These are phyloP conservation scores for Sakesphorus luctuosus DNA, from an alignment of 2,113 vertebrate species.

Conservation along the genomic window DNA sequence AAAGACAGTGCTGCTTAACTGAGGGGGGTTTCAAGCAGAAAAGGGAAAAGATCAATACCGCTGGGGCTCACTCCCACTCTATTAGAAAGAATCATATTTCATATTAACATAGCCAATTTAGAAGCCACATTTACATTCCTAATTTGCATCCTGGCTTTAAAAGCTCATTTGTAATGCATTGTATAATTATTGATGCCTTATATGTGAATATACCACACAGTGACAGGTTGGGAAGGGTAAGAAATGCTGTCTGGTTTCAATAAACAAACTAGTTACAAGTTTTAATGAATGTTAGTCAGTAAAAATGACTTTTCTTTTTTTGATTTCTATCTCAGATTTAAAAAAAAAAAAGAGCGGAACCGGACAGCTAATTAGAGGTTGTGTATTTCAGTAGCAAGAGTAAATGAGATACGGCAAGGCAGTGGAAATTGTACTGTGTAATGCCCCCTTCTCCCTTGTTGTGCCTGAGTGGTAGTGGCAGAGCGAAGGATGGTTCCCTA, in stretches of 20 bases:
- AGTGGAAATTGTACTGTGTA: slow-evolving; percentile 4
- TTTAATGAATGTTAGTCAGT: slow-evolving; percentile 53
- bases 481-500: neutral
- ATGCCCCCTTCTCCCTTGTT: slow-evolving; percentile 35
- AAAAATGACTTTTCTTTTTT: neutral
- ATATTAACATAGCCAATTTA: slow-evolving; percentile 70
- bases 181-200: slow-evolving; percentile 65
- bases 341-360: neutral
- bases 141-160: slow-evolving; percentile 73
- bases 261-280: slow-evolving; percentile 56
- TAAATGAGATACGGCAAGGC: slow-evolving; percentile 52
- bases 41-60: slow-evolving; percentile 72
- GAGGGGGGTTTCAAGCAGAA: slow-evolving; percentile 3
- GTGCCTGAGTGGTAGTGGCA: slow-evolving; percentile 41
- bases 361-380: slow-evolving; percentile 40
- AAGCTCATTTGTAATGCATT: slow-evolving; percentile 64
- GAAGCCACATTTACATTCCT: slow-evolving; percentile 70
- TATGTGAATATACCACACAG: slow-evolving; percentile 9
- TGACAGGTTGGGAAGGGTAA: slow-evolving; percentile 16
- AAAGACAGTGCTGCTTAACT: slow-evolving; percentile 75
- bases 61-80: slow-evolving; percentile 71
- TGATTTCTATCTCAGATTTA: neutral
- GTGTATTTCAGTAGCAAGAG: slow-evolving; percentile 24
- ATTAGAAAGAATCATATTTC: slow-evolving; percentile 72
- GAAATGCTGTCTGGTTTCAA: slow-evolving; percentile 20